Conservation (phyloP, 1,140 invertebrate genomes). For the Zophobas atratus region DNA sequence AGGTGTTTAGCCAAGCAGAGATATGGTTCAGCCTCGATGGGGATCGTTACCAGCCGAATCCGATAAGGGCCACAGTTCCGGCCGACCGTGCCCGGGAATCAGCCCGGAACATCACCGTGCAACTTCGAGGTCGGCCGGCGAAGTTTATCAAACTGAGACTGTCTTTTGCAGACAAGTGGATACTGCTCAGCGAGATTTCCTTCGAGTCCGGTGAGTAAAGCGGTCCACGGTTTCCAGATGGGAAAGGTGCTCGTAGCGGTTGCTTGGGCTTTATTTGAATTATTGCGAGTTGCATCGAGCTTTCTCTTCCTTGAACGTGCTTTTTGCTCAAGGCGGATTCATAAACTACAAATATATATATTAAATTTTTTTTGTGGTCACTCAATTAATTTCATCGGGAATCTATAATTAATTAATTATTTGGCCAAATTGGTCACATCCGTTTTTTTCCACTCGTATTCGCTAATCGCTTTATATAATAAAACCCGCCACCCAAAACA, state of each 20-base stretch:
- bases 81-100: conserved; percentile 81
- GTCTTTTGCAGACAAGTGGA: conserved; percentile 88
- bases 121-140: conserved; percentile 83
- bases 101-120: conserved; percentile 86
- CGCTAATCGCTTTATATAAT: conserved; percentile 35
- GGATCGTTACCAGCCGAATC: conserved; percentile 77
- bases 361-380: too few relatives aligned
- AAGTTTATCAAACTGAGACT: conserved; percentile 84
- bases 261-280: too few relatives aligned
- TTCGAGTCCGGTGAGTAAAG: conserved; percentile 82
- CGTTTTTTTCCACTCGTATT: neutral
- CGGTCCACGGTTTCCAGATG: neutral
- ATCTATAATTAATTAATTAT: too few relatives aligned
- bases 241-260: too few relatives aligned
- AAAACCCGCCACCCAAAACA: conserved; percentile 17
- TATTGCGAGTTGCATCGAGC: too few relatives aligned
- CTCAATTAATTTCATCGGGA: neutral
- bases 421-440: too few relatives aligned
- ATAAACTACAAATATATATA: too few relatives aligned
- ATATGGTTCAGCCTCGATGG: conserved; percentile 87
- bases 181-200: conserved; percentile 89
- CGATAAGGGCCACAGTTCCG: conserved; percentile 79
- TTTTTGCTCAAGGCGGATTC: too few relatives aligned
- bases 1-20: conserved; percentile 81
- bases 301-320: too few relatives aligned